Percentiles rank a stretch among this genome's conserved stretches.
phyloP scores from a whole-genome alignment of 2,888 invertebrate genomes.

The Pachydiplax longipennis region DNA sequence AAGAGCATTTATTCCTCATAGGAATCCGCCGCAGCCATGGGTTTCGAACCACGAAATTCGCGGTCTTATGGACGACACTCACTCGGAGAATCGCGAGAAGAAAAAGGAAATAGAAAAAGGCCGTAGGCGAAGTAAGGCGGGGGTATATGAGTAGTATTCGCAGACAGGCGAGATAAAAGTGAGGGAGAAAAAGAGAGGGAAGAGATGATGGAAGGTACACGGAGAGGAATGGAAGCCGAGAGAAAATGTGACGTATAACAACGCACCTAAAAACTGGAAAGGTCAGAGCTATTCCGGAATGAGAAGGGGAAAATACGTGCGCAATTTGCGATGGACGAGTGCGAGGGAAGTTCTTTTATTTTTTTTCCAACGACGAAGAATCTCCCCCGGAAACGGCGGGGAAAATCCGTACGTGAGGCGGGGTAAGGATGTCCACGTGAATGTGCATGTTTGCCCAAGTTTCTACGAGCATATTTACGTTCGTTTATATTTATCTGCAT shows the following conservation, averaged over 20 bases:
- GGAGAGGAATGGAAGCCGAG: background rate
- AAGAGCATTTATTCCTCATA: background rate
- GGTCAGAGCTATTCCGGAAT: background rate
- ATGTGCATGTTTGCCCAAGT: background rate
- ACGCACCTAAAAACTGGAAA: background rate
- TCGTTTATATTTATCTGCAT: background rate
- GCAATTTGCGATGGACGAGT: background rate
- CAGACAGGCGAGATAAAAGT: background rate
- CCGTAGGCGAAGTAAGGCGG: background rate
- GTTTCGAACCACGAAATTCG: background rate
- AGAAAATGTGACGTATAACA: background rate
- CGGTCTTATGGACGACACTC: background rate
- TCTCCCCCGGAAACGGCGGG: background rate
- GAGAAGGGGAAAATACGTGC: background rate
- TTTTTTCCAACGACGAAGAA: background rate
- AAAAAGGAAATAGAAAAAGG: background rate
- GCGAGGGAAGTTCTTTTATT: background rate
- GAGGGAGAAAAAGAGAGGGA: background rate
- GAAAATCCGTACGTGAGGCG: background rate
- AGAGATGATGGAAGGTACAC: background rate
- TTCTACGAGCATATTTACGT: background rate
- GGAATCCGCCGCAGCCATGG: background rate
- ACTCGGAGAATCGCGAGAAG: background rate
- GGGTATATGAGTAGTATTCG: background rate
- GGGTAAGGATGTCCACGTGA: background rate